These are phyloP conservation scores for Cerceris rybyensis DNA, from an alignment of 2,888 invertebrate genomes.

Conservation along the genomic window DNA sequence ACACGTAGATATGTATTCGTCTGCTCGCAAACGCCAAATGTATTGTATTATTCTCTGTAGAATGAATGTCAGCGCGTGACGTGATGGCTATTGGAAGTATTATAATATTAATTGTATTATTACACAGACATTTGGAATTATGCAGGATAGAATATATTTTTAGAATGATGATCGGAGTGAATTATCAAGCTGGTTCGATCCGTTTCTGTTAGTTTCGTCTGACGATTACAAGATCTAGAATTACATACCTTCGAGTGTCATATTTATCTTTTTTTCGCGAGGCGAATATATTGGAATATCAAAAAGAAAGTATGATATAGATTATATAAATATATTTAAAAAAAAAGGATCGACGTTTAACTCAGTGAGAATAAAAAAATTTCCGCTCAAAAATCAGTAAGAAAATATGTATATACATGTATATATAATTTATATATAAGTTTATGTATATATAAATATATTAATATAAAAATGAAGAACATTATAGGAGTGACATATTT, in stretches of 20 bases:
- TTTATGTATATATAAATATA: constrained; percentile 42
- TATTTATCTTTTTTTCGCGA: not conserved
- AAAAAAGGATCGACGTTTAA: constrained; percentile 14
- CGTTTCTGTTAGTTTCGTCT: not conserved
- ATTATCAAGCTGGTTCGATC: not conserved
- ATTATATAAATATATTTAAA: constrained; percentile 7
- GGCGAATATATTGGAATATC: not conserved
- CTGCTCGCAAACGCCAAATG: not conserved
- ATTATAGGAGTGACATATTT: constrained; percentile 30
- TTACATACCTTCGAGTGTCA: not conserved
- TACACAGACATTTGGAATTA: constrained; percentile 10
- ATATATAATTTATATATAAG: constrained; percentile 25
- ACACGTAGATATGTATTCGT: constrained; percentile 2
- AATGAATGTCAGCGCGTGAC: constrained; percentile 14
- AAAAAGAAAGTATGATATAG: constrained; percentile 13
- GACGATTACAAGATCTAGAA: constrained; percentile 2
- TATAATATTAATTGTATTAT: constrained; percentile 23
- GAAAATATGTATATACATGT: constrained; percentile 47
- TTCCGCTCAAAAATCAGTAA: constrained; percentile 40
- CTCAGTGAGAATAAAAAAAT: constrained; percentile 36
- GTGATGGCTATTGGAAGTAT: constrained; percentile 14
- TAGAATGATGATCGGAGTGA: not conserved
- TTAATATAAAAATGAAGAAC: constrained; percentile 46
- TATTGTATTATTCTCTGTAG: not conserved
- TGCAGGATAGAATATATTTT: not conserved